phyloP scores from a whole-genome alignment of 2,113 vertebrate genomes.

The Dendropsophus ebraccatus region DNA sequence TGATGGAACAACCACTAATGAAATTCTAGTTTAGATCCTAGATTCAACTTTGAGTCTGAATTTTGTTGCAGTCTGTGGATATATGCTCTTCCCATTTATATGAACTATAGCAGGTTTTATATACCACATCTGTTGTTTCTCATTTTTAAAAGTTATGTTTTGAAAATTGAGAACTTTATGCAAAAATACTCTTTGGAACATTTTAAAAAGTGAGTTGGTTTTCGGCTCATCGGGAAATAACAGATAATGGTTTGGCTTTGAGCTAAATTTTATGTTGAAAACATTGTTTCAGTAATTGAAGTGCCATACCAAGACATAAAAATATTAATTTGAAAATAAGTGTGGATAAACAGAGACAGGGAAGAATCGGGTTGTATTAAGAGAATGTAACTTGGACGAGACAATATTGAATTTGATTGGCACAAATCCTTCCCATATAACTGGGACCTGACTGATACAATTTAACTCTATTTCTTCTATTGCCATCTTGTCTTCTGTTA shows the following conservation, averaged over 20 bases:
- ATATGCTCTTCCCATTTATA: not conserved
- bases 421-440: not conserved
- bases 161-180: not conserved
- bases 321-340: not conserved
- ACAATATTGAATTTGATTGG: slow-evolving; percentile 6
- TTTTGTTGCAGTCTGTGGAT: not conserved
- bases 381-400: not conserved
- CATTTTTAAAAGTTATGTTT: not conserved
- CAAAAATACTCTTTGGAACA: not conserved
- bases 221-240: not conserved
- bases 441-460: slow-evolving; percentile 13
- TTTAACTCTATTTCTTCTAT: slow-evolving; percentile 23
- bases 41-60: not conserved
- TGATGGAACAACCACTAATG: too few species aligned
- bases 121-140: not conserved
- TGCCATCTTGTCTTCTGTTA: slow-evolving; percentile 15
- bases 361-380: not conserved
- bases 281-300: slow-evolving; percentile 15
- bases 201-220: not conserved
- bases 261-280: slow-evolving; percentile 25
- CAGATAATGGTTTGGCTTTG: not conserved
- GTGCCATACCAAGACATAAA: not conserved
- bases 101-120: not conserved
- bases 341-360: not conserved
- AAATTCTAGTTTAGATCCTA: not conserved